A percentile compares a stretch with the other conserved stretches of the same genome.
These are phyloP conservation scores for Nesidiocoris tenuis DNA, from an alignment of 2,888 invertebrate genomes.

Conservation along the genomic window DNA sequence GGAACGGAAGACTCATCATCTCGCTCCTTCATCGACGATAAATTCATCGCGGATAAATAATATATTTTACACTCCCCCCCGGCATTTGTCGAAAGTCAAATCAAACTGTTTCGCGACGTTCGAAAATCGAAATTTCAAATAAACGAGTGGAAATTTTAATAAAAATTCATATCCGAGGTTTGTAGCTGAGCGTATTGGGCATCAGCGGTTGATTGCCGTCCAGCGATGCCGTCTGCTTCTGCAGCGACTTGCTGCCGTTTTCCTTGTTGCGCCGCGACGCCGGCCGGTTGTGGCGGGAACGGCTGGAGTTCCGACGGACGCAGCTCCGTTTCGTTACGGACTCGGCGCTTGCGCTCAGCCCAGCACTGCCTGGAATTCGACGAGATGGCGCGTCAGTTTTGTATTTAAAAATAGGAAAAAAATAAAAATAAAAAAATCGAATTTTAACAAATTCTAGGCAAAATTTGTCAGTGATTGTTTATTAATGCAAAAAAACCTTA, in stretches of 20 bases:
- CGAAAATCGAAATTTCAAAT: too few species aligned
- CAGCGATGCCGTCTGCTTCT: constrained; percentile 30
- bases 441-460: background rate
- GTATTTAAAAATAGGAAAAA: background rate
- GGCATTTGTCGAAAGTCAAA: too few species aligned
- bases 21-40: too few species aligned
- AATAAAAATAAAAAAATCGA: background rate
- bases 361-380: constrained; percentile 56
- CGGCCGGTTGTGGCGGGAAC: constrained; percentile 56
- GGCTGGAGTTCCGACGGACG: constrained; percentile 58
- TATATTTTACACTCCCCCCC: too few species aligned
- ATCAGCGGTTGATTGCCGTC: constrained; percentile 43
- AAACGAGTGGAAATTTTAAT: too few species aligned
- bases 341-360: constrained; percentile 64
- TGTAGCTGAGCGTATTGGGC: constrained; percentile 50
- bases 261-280: constrained; percentile 62
- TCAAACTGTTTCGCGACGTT: too few species aligned
- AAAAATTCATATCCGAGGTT: constrained; percentile 51
- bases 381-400: background rate
- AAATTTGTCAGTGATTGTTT: too few species aligned
- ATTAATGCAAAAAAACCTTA: too few species aligned
- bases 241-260: constrained; percentile 55
- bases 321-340: constrained; percentile 63
- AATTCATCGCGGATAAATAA: too few species aligned
- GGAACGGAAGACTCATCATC: too few species aligned